These are phyloP conservation scores for Norana najaformis DNA, from an alignment of 2,888 invertebrate genomes.

Conservation along the genomic window DNA sequence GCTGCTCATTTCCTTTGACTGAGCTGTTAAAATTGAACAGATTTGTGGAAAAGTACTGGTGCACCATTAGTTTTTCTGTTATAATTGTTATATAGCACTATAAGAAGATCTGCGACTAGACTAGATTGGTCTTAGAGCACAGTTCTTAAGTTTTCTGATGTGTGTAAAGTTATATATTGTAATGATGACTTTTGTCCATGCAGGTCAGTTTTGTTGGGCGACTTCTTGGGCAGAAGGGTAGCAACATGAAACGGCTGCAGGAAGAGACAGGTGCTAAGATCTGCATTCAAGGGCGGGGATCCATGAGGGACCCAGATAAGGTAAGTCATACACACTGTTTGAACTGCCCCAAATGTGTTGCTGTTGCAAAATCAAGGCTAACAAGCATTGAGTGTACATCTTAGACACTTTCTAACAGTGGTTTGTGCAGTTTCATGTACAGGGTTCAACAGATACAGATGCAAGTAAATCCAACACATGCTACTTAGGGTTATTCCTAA, in stretches of 20 bases:
- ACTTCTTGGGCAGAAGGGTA: conserved; percentile 88
- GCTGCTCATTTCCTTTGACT: neutral
- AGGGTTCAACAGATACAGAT: neutral
- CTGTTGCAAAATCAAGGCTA: neutral
- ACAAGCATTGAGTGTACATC: neutral
- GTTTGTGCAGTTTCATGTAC: neutral
- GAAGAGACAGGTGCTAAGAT: conserved; percentile 94
- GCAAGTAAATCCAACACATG: neutral
- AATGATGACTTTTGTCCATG: conserved; percentile 50
- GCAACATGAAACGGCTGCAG: conserved; percentile 86
- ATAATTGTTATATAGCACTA: no score
- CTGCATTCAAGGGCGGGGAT: conserved; percentile 88
- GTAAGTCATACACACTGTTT: conserved; percentile 60
- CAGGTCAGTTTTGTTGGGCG: conserved; percentile 95
- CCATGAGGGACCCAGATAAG: conserved; percentile 90
- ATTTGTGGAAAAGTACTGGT: neutral
- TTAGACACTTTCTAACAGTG: neutral
- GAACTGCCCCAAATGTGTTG: neutral
- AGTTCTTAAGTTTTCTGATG: neutral
- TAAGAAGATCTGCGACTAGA: neutral
- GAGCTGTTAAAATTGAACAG: neutral
- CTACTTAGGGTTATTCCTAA: neutral
- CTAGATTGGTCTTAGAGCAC: neutral
- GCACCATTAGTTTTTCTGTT: no score
- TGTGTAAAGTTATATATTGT: neutral